Conservation (phyloP, 2,113 vertebrate genomes). For the Lamprotornis superbus region DNA sequence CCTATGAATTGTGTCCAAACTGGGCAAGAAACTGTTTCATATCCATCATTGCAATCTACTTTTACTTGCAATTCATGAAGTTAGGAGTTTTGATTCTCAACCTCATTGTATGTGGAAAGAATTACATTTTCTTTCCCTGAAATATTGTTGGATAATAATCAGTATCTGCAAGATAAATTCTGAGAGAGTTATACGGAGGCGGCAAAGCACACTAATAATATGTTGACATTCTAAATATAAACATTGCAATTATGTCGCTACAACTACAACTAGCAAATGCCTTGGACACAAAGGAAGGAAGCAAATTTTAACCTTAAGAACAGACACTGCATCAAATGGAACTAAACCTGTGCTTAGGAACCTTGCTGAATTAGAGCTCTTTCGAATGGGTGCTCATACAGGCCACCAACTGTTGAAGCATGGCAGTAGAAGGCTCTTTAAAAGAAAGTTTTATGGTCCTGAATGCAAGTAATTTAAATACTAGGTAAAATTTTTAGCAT, state of each 20-base stretch:
- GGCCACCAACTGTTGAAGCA: background rate
- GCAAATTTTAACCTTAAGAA: background rate
- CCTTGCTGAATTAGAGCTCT: background rate
- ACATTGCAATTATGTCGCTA: slow-evolving; percentile 44
- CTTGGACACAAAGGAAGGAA: background rate
- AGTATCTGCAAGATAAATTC: background rate
- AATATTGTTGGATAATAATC: background rate
- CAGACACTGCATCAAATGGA: background rate
- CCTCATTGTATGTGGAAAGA: background rate
- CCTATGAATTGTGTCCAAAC: background rate
- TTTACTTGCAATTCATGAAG: background rate
- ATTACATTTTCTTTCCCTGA: background rate
- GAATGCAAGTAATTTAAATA: background rate
- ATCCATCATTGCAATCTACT: background rate
- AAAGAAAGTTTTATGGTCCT: background rate
- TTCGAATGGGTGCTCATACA: background rate
- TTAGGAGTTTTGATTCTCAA: background rate
- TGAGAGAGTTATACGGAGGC: background rate
- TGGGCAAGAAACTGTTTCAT: background rate
- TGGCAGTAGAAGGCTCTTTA: background rate
- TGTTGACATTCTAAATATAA: slow-evolving; percentile 39
- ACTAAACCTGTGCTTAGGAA: background rate
- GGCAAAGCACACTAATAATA: slow-evolving; percentile 27
- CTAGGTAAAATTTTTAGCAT: background rate
- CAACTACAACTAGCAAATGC: background rate